Evolutionary conservation across 2,797 vertebrate genomes (phyloP).

Genomic region (Phoxinus dragarum): DNA sequence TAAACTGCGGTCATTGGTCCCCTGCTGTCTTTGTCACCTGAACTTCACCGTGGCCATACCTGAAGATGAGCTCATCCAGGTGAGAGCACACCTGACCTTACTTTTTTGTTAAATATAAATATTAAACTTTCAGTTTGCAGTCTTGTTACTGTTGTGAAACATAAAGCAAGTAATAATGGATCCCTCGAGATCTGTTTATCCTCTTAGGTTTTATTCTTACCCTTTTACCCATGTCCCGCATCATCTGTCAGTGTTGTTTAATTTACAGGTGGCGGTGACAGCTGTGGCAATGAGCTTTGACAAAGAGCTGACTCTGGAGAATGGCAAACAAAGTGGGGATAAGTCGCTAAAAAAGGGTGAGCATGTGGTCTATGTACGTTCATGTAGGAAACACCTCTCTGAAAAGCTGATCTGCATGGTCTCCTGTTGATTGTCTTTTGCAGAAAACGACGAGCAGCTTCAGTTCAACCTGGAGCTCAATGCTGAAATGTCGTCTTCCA

Average conservation of each 20-base stretch:
- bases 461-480: constrained; percentile 94
- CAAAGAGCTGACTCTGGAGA: constrained; percentile 89
- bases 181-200: neutral
- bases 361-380: constrained; percentile 11
- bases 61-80: constrained; percentile 98
- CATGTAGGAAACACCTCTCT: neutral
- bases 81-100: constrained; percentile 58
- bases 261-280: constrained; percentile 90
- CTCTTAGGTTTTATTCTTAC: neutral
- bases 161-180: neutral
- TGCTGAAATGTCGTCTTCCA: constrained; percentile 82
- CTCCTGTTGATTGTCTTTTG: constrained; percentile 37
- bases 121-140: neutral
- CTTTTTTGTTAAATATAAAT: neutral
- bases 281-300: constrained; percentile 97
- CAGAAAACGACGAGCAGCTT: constrained; percentile 92
- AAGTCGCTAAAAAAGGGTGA: constrained; percentile 87
- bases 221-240: neutral
- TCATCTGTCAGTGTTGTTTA: constrained; percentile 1
- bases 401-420: constrained; percentile 14
- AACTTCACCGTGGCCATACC: constrained; percentile 97
- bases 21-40: constrained; percentile 96
- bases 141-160: neutral
- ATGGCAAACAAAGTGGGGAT: constrained; percentile 76
- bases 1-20: constrained; percentile 95